Conservation (phyloP, 2,888 invertebrate species). For the Nomada ruficornis region DNA sequence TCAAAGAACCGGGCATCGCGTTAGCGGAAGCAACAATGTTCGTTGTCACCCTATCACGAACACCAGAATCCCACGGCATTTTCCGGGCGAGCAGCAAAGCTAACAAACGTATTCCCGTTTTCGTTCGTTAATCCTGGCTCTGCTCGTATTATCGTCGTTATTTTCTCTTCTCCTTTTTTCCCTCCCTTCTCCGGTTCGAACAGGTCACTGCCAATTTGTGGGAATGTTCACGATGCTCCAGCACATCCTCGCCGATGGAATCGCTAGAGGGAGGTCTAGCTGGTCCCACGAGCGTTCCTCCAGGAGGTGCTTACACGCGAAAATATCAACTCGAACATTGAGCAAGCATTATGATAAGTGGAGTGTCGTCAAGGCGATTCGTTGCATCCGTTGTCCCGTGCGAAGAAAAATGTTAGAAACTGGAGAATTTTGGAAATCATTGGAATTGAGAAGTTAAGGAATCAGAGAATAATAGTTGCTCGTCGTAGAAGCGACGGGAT, state of each 20-base stretch:
- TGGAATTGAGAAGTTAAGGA: too few species aligned
- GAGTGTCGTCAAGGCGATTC: constrained; percentile 56
- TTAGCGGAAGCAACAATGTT: constrained; percentile 21
- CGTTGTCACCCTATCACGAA: constrained; percentile 10
- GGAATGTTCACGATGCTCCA: constrained; percentile 67
- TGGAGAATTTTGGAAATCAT: neutral
- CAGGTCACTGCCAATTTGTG: constrained; percentile 67
- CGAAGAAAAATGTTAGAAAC: constrained; percentile 29
- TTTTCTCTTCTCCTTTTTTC: constrained; percentile 36
- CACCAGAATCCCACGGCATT: constrained; percentile 21
- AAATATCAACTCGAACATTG: constrained; percentile 74
- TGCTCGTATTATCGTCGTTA: constrained; percentile 39
- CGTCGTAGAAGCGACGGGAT: too few species aligned
- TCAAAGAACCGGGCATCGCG: constrained; percentile 6
- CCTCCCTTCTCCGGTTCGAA: constrained; percentile 14
- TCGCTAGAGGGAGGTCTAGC: constrained; percentile 77
- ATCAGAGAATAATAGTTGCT: too few species aligned
- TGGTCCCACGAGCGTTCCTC: constrained; percentile 78
- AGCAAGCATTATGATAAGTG: constrained; percentile 78
- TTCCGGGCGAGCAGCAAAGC: constrained; percentile 15
- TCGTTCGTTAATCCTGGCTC: constrained; percentile 57
- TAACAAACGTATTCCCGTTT: constrained; percentile 45
- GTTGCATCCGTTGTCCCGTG: constrained; percentile 73
- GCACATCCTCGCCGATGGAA: constrained; percentile 32
- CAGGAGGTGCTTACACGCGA: constrained; percentile 76